Percentiles rank a stretch among this genome's conserved stretches.
phyloP scores from a whole-genome alignment of 35 echinoderm and acorn worm species.

The Apostichopus californicus region DNA sequence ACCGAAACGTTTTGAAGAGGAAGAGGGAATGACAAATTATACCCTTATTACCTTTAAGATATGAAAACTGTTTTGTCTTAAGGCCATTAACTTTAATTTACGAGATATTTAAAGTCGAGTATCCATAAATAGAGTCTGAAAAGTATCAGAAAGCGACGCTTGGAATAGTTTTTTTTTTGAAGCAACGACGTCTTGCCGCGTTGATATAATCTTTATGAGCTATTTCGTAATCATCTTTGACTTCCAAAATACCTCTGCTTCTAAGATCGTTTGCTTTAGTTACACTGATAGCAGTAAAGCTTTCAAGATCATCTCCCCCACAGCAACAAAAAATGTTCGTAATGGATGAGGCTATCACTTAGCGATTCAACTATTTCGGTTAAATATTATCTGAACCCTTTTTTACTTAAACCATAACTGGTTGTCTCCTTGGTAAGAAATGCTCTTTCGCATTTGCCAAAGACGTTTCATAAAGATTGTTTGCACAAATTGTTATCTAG shows the following conservation, averaged over 20 bases:
- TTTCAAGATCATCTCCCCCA: neutral
- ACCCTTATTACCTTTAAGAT: no score
- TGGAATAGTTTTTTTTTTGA: neutral
- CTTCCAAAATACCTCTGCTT: neutral
- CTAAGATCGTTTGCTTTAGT: neutral
- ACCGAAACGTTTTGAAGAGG: no score
- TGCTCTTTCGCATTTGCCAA: neutral
- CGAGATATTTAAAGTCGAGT: no score
- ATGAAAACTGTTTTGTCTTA: no score
- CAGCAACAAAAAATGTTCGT: neutral
- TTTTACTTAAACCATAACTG: neutral
- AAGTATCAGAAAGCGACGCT: no score
- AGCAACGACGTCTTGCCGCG: neutral
- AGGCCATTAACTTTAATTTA: no score
- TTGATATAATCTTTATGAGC: neutral
- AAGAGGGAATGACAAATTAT: no score
- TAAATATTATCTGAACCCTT: neutral
- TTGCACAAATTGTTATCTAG: neutral
- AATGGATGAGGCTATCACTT: neutral
- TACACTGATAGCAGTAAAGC: neutral
- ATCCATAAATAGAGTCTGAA: no score
- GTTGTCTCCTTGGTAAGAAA: neutral
- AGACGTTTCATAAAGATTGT: neutral
- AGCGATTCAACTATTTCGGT: neutral
- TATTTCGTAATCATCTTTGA: neutral